Evolutionary conservation across 2,888 invertebrate species (phyloP), one percentile per base, ranked within the genome.

Genomic region (Omphaloscelis lunosa): DNA sequence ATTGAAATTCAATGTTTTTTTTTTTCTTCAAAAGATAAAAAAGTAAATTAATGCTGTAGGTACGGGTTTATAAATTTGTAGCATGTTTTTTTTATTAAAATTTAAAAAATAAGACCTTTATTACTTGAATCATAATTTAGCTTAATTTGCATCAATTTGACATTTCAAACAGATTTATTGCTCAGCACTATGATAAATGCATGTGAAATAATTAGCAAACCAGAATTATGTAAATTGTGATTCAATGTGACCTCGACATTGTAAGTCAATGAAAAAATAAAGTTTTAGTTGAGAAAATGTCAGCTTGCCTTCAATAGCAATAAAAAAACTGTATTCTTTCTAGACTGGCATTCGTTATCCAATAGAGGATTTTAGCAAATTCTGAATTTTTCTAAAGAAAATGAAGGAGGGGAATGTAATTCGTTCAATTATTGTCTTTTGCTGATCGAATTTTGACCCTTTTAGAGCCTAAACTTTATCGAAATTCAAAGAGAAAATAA

Each of bases 351-450:
- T 67, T 70, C 56, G 53, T 27, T 81, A 69, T 81, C 58, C n/a
- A 74, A 72, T 27, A 56, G 74, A 56, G 15, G 59, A 80, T 72
- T 70, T 39, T 63, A 72, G 72, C 61, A 48, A 63, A 84, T 65
- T 71, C 61, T 72, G 45, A 23, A 39, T 51, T 67, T 75, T 51
- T n/a, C n/a, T 29, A 3, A 34, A 75, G 56, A 75, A 75, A 62
- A 41, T 56, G 29, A 62, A 62, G 2, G 20, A 58, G 34, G 2
- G 29, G 29, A 51, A 65, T 51, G 29, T 58, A 72, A 63, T 72
- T 58, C n/a, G 29, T 65, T 51, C 23, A 78, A 58, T 51, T 29
- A 58, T 29, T 58, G 4, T 29, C n/a, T 34, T 41, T 48, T 77
- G 23, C 12, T 51, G 20, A 71, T 63, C 34, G 20, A 2, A n/a